A percentile compares a stretch with the other conserved stretches of the same genome.
Conservation (phyloP, 1,140 invertebrate genomes). For the Scaptomyza pallida region DNA sequence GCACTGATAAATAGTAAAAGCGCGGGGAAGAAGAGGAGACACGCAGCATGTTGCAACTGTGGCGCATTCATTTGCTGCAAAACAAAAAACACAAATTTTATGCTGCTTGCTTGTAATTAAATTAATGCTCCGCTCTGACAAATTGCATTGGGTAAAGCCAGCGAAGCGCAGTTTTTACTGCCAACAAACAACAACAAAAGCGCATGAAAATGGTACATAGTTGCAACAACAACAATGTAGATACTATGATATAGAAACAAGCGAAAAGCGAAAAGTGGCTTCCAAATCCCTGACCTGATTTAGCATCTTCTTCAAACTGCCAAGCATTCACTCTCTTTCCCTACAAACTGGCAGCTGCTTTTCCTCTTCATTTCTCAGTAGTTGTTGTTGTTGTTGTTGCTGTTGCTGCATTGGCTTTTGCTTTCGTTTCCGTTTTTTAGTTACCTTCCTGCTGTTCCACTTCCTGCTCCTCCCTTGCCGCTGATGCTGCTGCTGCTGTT, state of each 20-base stretch:
- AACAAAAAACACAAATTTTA: conserved; percentile 49
- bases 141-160: conserved; percentile 26
- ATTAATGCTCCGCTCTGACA: conserved; percentile 61
- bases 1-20: conserved; percentile 26
- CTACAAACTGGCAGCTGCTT: too few species aligned
- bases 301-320: conserved; percentile 48
- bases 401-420: conserved; percentile 57
- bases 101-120: conserved; percentile 60
- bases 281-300: conserved; percentile 79
- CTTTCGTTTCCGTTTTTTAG: conserved; percentile 70
- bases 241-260: conserved; percentile 21
- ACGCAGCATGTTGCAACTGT: conserved; percentile 32
- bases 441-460: conserved; percentile 54
- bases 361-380: conserved; percentile 10
- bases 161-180: conserved; percentile 37
- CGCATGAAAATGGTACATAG: conserved; percentile 37
- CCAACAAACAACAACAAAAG: conserved; percentile 2
- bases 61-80: conserved; percentile 26
- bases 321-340: too few species aligned
- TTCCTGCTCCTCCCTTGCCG: conserved; percentile 15
- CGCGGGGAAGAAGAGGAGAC: too few species aligned
- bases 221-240: conserved; percentile 19
- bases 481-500: conserved; percentile 31
- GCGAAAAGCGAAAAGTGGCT: conserved; percentile 21
- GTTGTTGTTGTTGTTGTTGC: conserved; percentile 2